A percentile compares a stretch with the other conserved stretches of the same genome.
phyloP scores from a whole-genome alignment of 2,888 invertebrate species.

The Andrena marginata region DNA sequence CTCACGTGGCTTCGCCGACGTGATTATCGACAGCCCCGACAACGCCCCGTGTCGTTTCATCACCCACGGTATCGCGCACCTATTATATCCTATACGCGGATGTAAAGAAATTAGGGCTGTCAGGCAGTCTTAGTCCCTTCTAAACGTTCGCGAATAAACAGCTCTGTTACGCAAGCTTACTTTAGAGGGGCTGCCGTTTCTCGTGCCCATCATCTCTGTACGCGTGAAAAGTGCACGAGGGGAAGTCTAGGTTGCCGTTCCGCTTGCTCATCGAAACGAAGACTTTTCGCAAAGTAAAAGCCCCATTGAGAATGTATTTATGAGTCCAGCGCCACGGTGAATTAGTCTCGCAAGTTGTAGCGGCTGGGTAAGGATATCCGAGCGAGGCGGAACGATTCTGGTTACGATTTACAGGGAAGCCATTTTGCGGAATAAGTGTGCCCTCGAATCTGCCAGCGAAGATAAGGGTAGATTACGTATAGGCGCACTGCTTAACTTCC shows the following conservation, averaged over 20 bases:
- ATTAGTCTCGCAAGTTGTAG: constrained; percentile 33
- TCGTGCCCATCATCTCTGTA: too few relatives aligned
- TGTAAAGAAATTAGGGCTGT: not conserved
- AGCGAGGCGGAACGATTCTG: constrained; percentile 15
- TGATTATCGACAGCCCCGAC: constrained; percentile 28
- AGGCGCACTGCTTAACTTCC: constrained; percentile 63
- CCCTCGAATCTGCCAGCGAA: constrained; percentile 59
- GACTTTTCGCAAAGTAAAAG: not conserved
- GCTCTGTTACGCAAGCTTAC: too few relatives aligned
- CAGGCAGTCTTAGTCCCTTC: not conserved
- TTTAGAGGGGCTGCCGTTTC: too few relatives aligned
- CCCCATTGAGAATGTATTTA: not conserved
- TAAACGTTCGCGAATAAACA: too few relatives aligned
- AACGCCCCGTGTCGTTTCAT: not conserved
- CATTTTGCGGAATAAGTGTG: constrained; percentile 49
- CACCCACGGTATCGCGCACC: too few relatives aligned
- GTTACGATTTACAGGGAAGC: constrained; percentile 48
- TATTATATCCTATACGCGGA: not conserved
- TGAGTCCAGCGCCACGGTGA: constrained; percentile 1
- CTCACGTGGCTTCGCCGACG: constrained; percentile 16
- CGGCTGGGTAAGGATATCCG: constrained; percentile 27
- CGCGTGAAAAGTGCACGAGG: too few relatives aligned
- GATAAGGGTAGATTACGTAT: constrained; percentile 68
- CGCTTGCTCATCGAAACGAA: too few relatives aligned
- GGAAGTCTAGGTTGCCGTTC: too few relatives aligned